Conservation (phyloP, 2,113 vertebrate genomes). For the Pogona vitticeps region DNA sequence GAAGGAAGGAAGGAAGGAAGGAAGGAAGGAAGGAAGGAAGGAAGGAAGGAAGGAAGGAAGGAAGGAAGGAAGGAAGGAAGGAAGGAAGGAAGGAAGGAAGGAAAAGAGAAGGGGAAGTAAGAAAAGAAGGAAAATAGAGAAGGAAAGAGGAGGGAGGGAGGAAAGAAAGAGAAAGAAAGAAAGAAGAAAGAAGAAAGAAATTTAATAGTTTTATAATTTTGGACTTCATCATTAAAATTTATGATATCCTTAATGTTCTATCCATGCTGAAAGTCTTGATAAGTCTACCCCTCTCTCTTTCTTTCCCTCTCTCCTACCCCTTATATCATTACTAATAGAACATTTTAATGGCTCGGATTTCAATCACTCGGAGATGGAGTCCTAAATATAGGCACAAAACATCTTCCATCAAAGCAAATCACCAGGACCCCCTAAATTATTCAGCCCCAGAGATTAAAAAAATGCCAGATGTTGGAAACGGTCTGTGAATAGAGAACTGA, state of each 20-base stretch:
- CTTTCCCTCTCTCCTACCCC: too few species aligned
- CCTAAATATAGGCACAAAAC: slow-evolving; percentile 73
- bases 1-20: not conserved
- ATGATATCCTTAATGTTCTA: slow-evolving; percentile 71
- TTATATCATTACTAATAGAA: slow-evolving; percentile 77
- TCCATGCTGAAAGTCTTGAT: slow-evolving; percentile 68
- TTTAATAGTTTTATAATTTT: slow-evolving; percentile 73
- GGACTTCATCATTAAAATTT: slow-evolving; percentile 78
- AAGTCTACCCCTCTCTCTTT: slow-evolving; percentile 43
- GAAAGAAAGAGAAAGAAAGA: too few species aligned
- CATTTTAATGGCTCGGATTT: slow-evolving; percentile 78
- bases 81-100: too few species aligned
- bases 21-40: too few species aligned
- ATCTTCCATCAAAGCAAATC: slow-evolving; percentile 66
- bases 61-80: not conserved
- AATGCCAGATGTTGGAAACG: slow-evolving; percentile 63
- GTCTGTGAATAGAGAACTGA: slow-evolving; percentile 62
- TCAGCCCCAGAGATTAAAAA: slow-evolving; percentile 66
- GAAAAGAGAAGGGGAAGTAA: too few species aligned
- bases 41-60: not conserved
- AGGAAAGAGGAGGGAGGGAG: too few species aligned
- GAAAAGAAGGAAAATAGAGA: not conserved
- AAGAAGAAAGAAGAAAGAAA: slow-evolving; percentile 46
- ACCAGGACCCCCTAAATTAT: slow-evolving; percentile 74
- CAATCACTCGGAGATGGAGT: slow-evolving; percentile 72